Percentiles rank a stretch among this genome's conserved stretches.
These are phyloP conservation scores for Planococcus citri DNA, from an alignment of 1,140 invertebrate species.

Conservation along the genomic window DNA sequence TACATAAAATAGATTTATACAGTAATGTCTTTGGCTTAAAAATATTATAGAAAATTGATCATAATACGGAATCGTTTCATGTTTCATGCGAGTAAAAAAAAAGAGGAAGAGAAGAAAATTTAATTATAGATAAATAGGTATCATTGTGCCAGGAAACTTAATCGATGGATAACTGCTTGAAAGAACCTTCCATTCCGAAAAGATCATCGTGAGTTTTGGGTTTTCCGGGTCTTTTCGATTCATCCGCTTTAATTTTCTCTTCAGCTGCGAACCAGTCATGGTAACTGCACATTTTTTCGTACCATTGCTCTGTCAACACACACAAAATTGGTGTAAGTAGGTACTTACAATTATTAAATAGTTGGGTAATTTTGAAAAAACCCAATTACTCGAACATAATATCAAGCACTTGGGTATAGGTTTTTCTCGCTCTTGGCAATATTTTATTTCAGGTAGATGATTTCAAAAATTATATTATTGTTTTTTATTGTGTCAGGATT, in stretches of 20 bases:
- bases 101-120: neutral
- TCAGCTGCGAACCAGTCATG: slow-evolving; percentile 60
- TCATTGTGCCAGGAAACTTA: slow-evolving; percentile 31
- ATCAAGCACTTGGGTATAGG: no score
- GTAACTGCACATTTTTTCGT: slow-evolving; percentile 56
- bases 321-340: slow-evolving; percentile 21
- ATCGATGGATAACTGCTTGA: slow-evolving; percentile 62
- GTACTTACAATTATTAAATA: neutral
- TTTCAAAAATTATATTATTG: no score
- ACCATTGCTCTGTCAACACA: slow-evolving; percentile 60
- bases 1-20: slow-evolving; percentile 12
- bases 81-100: neutral
- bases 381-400: no score
- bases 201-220: slow-evolving; percentile 67
- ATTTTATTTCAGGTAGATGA: no score
- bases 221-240: slow-evolving; percentile 56
- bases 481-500: neutral
- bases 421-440: no score
- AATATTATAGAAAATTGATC: neutral
- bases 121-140: neutral
- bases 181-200: slow-evolving; percentile 69
- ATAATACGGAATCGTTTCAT: neutral
- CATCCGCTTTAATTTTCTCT: slow-evolving; percentile 56
- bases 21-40: slow-evolving; percentile 20
- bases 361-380: neutral